Evolutionary conservation across 2,113 vertebrate species (phyloP).

Genomic region (Cnemophilus loriae): DNA sequence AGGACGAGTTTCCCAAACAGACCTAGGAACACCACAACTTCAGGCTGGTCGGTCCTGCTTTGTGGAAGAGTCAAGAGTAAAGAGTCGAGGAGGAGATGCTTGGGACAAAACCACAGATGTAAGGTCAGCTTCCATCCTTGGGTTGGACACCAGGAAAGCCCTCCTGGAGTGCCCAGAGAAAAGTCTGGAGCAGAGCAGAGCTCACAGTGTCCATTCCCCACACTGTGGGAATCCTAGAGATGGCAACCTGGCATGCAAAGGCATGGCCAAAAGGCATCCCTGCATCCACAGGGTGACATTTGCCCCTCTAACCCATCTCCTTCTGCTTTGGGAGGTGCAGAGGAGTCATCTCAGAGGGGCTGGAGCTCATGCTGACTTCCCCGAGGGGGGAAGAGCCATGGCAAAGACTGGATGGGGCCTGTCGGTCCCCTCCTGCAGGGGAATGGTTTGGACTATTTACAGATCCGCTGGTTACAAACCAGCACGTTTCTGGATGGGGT

Average conservation of each 20-base stretch:
- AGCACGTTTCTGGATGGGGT: not conserved
- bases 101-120: rapidly evolving
- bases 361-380: not conserved
- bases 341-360: rapidly evolving
- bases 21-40: not conserved
- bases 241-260: not conserved
- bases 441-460: not conserved
- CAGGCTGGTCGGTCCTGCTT: not conserved
- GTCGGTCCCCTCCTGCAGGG: not conserved
- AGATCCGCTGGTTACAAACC: not conserved
- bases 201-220: too few relatives aligned
- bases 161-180: not conserved
- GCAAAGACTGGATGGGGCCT: not conserved
- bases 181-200: not conserved
- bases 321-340: not conserved
- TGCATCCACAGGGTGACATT: not conserved
- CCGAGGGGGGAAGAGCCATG: rapidly evolving
- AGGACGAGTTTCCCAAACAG: not conserved
- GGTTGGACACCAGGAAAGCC: not conserved
- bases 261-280: not conserved
- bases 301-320: not conserved
- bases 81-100: not conserved
- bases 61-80: not conserved
- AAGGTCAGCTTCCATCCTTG: not conserved
- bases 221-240: rapidly evolving